Conservation (phyloP, 2,113 vertebrate genomes). For the Montifringilla adamsi region DNA sequence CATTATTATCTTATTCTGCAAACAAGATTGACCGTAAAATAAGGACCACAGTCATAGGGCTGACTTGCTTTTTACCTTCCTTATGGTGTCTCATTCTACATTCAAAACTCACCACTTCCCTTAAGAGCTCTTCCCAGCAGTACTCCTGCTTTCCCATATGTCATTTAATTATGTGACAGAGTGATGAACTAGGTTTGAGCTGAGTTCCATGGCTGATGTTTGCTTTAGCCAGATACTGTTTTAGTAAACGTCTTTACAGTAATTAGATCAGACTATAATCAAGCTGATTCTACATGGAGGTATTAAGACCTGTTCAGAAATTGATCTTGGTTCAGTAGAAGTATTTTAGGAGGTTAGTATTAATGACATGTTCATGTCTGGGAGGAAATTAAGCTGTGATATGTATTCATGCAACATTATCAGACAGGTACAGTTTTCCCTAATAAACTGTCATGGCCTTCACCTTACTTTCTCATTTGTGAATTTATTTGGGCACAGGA, state of each 20-base stretch:
- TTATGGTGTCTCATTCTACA: background rate
- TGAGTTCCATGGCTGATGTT: background rate
- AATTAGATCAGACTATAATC: slow-evolving; percentile 2
- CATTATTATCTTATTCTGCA: background rate
- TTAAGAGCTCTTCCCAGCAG: background rate
- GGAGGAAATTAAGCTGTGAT: slow-evolving; percentile 65
- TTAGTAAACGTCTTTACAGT: slow-evolving; percentile 6
- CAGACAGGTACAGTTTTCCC: slow-evolving; percentile 65
- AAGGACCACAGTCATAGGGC: background rate
- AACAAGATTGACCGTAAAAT: background rate
- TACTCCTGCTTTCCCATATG: background rate
- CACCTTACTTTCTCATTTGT: slow-evolving; percentile 5
- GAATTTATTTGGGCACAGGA: background rate
- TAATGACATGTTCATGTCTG: slow-evolving; percentile 43
- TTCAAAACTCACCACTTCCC: background rate
- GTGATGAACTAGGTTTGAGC: background rate
- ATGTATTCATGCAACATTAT: slow-evolving; percentile 44
- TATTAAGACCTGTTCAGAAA: slow-evolving; percentile 18
- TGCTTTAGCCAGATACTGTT: slow-evolving; percentile 42
- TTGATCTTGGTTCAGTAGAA: slow-evolving; percentile 48
- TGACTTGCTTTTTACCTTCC: background rate
- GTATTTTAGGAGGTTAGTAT: slow-evolving; percentile 39
- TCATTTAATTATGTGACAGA: background rate
- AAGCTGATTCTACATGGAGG: background rate
- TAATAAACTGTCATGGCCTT: slow-evolving; percentile 75